These are phyloP conservation scores for Tetranychus truncatus DNA, from an alignment of 2,888 invertebrate genomes.

Conservation along the genomic window DNA sequence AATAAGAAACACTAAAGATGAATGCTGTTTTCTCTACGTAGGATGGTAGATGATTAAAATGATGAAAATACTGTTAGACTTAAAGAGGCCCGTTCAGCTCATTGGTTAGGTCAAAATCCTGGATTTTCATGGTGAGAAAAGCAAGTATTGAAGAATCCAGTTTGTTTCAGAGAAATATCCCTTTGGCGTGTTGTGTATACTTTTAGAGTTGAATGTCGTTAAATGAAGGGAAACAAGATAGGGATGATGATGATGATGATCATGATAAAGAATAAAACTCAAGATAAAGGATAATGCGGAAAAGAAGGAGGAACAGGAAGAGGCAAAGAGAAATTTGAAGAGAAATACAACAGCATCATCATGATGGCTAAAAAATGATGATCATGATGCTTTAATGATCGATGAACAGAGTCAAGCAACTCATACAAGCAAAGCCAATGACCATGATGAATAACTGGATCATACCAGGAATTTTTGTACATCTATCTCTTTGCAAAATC, in stretches of 20 bases:
- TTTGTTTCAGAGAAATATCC: not conserved
- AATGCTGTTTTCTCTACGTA: not conserved
- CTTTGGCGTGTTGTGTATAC: not conserved
- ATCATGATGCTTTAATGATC: slow-evolving; percentile 5
- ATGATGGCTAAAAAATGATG: not conserved
- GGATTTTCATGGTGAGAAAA: not conserved
- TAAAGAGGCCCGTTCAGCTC: not conserved
- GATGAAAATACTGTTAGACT: not conserved
- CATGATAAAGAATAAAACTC: not conserved
- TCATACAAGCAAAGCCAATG: slow-evolving; percentile 13
- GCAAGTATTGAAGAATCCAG: not conserved
- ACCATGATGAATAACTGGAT: slow-evolving; percentile 3
- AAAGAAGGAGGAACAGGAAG: slow-evolving; percentile 1
- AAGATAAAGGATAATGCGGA: not conserved
- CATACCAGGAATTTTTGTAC: not conserved
- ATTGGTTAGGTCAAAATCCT: not conserved
- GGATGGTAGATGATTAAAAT: not conserved
- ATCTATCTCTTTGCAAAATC: slow-evolving; percentile 15
- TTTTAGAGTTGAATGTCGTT: slow-evolving; percentile 4
- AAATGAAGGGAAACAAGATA: not conserved
- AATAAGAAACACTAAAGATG: not conserved
- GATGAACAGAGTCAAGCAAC: slow-evolving; percentile 9
- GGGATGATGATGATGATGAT: not conserved
- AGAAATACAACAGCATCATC: not conserved
- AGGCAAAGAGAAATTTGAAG: not conserved